Percentiles rank a stretch among this genome's conserved stretches.
phyloP scores from a whole-genome alignment of 2,888 invertebrate species.

The Sinhomidia bicolor region DNA sequence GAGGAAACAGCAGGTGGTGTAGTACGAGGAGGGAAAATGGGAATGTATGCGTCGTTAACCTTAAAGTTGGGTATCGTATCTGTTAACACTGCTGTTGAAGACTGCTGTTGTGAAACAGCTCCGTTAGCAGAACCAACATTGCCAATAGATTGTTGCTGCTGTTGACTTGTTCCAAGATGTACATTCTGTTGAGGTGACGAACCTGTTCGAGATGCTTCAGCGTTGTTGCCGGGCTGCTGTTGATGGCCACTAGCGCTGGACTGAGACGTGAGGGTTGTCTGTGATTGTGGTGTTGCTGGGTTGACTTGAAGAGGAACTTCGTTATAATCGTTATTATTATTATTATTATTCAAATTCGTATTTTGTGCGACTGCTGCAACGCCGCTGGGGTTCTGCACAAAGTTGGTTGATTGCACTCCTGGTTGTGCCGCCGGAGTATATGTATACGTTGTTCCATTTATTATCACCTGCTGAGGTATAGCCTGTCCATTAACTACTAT shows the following conservation, averaged over 20 bases:
- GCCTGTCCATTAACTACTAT: conserved; percentile 34
- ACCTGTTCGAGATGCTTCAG: not conserved
- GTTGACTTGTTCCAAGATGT: not conserved
- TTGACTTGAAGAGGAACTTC: too few species aligned
- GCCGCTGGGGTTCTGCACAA: not conserved
- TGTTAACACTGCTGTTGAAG: not conserved
- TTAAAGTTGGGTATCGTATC: not conserved
- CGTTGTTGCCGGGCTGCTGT: not conserved
- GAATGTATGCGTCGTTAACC: not conserved
- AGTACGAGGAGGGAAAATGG: not conserved
- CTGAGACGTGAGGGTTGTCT: not conserved
- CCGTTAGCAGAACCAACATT: not conserved
- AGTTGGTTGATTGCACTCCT: not conserved
- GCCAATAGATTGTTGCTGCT: not conserved
- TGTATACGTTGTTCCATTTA: not conserved
- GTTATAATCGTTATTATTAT: too few species aligned
- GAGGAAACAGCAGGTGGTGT: not conserved
- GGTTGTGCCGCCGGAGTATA: not conserved
- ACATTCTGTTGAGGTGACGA: not conserved
- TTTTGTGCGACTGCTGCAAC: too few species aligned
- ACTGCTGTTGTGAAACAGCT: not conserved
- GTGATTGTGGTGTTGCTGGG: not conserved
- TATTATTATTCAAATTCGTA: too few species aligned
- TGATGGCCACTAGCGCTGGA: not conserved
- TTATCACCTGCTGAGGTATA: not conserved